Evolutionary conservation across 2,797 vertebrate genomes (phyloP).

Genomic region (Thaleichthys pacificus): DNA sequence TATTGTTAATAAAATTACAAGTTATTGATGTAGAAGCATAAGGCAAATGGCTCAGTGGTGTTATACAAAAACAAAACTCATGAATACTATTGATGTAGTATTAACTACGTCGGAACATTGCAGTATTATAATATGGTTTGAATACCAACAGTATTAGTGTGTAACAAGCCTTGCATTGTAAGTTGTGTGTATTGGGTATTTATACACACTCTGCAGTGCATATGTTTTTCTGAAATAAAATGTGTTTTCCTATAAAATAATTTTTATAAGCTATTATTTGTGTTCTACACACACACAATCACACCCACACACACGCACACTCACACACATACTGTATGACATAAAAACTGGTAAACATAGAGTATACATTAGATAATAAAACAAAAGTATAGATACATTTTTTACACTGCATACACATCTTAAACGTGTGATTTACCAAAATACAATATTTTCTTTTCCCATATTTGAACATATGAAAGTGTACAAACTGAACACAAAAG

Average conservation of each 20-base stretch:
- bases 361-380: slow-evolving; percentile 4
- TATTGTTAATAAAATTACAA: not conserved
- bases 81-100: slow-evolving; percentile 16
- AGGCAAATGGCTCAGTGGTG: slow-evolving; percentile 26
- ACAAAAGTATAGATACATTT: slow-evolving; percentile 6
- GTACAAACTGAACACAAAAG: not conserved
- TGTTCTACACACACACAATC: not conserved
- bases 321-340: not conserved
- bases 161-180: not conserved
- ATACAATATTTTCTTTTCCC: slow-evolving; percentile 5
- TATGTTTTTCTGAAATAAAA: not conserved
- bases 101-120: slow-evolving; percentile 10
- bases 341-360: not conserved
- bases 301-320: not conserved
- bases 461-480: not conserved
- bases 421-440: not conserved
- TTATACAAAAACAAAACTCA: slow-evolving; percentile 13
- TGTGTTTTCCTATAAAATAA: not conserved
- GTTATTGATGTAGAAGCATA: not conserved
- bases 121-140: slow-evolving; percentile 5
- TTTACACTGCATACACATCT: slow-evolving; percentile 8
- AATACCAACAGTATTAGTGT: slow-evolving; percentile 10
- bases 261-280: not conserved
- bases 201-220: not conserved
- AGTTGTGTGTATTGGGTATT: slow-evolving; percentile 8